phyloP scores from a whole-genome alignment of 2,113 vertebrate genomes.

The zebrafish (Danio rerio) region GRCz12tu NC_133196.1:45397001-45397500 shows the following conservation, averaged over 20 bases:
- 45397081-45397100: no score
- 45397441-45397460: background rate
- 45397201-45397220: no score
- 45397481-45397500: background rate
- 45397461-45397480: background rate
- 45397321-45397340: constrained; percentile 41
- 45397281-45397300: constrained; percentile 1
- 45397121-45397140: no score
- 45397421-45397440: constrained; percentile 23
- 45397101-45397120: no score
- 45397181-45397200: no score
- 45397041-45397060: no score
- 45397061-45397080: no score
- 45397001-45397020: no score
- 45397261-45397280: background rate
- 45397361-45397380: constrained; percentile 10
- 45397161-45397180: no score
- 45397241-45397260: background rate
- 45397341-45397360: constrained; percentile 23
- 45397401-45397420: constrained; percentile 41
- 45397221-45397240: background rate
- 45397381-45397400: constrained; percentile 17
- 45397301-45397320: constrained; percentile 21
- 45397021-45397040: no score
- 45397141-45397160: no score